Conservation (phyloP, 2,888 invertebrate genomes). For the Leucophenga maculata region DNA sequence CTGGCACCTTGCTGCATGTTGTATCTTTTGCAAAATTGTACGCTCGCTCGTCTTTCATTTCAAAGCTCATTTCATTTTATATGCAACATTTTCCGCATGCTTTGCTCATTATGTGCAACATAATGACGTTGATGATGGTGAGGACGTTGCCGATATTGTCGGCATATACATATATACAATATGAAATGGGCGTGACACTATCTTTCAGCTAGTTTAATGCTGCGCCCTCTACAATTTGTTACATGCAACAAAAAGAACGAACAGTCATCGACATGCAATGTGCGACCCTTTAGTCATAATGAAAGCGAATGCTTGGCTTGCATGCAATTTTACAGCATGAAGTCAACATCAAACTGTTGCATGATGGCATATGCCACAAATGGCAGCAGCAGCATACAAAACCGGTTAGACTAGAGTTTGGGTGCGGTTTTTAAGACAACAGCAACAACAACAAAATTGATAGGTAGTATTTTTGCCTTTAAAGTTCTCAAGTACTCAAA, state of each 20-base stretch:
- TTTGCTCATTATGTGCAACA: constrained; percentile 6
- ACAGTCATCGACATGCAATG: background rate
- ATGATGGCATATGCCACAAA: background rate
- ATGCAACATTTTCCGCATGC: constrained; percentile 19
- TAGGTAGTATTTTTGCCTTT: background rate
- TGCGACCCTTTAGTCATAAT: background rate
- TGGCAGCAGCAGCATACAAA: background rate
- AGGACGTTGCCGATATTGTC: constrained; percentile 12
- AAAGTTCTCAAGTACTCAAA: constrained; percentile 1
- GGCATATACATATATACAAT: background rate
- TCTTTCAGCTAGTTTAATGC: background rate
- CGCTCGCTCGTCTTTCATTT: background rate
- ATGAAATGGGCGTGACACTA: constrained; percentile 9
- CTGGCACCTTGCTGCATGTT: background rate
- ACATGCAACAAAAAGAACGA: constrained; percentile 31
- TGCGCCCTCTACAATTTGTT: constrained; percentile 21
- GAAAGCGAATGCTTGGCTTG: constrained; percentile 4
- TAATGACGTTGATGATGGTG: background rate
- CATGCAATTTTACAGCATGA: background rate
- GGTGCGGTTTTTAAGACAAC: background rate
- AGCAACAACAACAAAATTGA: background rate
- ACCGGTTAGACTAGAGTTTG: background rate
- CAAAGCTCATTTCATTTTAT: background rate
- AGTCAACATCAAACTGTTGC: background rate
- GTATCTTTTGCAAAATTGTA: constrained; percentile 17